Conservation (phyloP, 2,888 invertebrate genomes). For the Galerucella pusilla region DNA sequence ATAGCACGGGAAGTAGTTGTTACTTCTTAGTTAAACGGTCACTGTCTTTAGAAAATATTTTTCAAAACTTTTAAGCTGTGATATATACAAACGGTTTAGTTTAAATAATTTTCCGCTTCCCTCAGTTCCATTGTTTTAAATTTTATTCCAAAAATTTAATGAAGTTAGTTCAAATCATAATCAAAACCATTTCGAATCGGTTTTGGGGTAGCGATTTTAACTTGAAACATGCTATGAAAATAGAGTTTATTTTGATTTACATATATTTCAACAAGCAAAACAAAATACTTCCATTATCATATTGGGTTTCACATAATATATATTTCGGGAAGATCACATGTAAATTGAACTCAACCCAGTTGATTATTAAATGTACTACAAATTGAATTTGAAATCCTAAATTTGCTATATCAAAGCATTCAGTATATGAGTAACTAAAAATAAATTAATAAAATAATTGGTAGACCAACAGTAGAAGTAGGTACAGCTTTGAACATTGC, state of each 20-base stretch:
- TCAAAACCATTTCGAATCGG: background rate
- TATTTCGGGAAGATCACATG: background rate
- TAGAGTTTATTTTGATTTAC: background rate
- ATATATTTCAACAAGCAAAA: background rate
- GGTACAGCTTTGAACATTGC: no score
- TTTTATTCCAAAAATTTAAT: background rate
- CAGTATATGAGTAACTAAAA: background rate
- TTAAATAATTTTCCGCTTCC: no score
- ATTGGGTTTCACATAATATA: background rate
- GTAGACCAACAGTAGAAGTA: no score
- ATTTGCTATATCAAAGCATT: background rate
- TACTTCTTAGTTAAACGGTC: no score
- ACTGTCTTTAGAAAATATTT: no score
- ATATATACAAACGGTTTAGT: no score
- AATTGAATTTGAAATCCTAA: background rate
- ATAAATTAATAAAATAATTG: no score
- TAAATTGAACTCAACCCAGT: background rate
- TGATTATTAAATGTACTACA: background rate
- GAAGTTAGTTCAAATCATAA: background rate
- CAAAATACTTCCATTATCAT: slow-evolving; percentile 2
- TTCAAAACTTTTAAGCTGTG: no score
- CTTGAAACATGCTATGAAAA: background rate
- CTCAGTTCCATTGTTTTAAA: no score
- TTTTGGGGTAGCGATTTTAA: background rate
- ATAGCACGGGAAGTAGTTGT: no score